Percentiles rank a stretch among this genome's conserved stretches.
Evolutionary conservation across 2,113 vertebrate genomes (phyloP).

Genomic region (Rhinoderma darwinii): DNA sequence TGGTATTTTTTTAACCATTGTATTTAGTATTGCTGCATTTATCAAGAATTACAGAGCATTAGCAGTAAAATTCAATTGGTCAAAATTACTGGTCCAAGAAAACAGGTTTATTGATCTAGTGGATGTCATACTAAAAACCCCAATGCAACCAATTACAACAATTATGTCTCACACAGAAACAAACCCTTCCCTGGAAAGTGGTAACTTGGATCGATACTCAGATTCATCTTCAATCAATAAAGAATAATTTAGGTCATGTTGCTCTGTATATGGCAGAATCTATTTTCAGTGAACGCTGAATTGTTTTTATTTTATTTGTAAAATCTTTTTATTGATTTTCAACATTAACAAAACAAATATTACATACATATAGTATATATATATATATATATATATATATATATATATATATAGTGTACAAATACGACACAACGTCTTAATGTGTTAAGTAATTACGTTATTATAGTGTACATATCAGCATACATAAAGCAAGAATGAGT

Average conservation of each 20-base stretch:
- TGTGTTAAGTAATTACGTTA: too few relatives aligned
- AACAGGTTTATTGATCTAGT: conserved; percentile 39
- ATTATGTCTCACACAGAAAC: conserved; percentile 37
- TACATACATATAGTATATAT: too few relatives aligned
- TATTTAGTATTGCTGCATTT: not conserved
- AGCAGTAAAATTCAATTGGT: not conserved
- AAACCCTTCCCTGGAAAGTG: conserved; percentile 33
- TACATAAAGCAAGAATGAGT: too few relatives aligned
- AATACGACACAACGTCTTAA: too few relatives aligned
- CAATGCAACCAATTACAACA: conserved; percentile 52
- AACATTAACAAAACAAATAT: too few relatives aligned
- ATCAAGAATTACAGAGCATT: not conserved
- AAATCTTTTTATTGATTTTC: too few relatives aligned
- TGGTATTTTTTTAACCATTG: not conserved
- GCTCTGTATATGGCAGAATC: not conserved
- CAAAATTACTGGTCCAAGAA: not conserved
- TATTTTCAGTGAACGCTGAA: not conserved
- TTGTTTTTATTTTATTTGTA: too few relatives aligned
- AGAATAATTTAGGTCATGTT: conserved; percentile 13
- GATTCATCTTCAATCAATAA: conserved; percentile 44
- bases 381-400: too few relatives aligned
- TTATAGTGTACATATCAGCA: too few relatives aligned
- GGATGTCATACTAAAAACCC: conserved; percentile 41
- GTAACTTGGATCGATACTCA: conserved; percentile 32
- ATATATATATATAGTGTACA: too few relatives aligned